Evolutionary conservation across 1,140 invertebrate species (phyloP), one percentile per base, ranked within the genome.

Genomic region (Atta cephalotes): DNA sequence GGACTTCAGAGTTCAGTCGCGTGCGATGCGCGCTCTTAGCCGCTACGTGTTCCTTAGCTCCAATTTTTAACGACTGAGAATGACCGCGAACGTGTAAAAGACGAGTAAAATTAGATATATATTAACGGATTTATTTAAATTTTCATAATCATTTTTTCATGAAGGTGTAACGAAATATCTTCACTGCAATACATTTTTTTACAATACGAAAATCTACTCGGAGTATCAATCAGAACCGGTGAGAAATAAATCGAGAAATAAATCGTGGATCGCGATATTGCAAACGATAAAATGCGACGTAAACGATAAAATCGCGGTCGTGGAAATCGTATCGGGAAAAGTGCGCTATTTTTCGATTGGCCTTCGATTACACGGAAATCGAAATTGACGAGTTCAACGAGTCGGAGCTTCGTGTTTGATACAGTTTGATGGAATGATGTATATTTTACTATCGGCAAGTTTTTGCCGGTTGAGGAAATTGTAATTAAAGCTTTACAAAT

Each of bases 1-100:
- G 85, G 79, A 89, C 81, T 89, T 92, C 35, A 39, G 35, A 7
- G 7, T 39, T 45, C 93, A 94, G 93, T 94, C 90, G 92, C 92
- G 89, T 92, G 92, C 89, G 85, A 92, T 89, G 89, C 92, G 90
- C 93, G 90, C 87, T 81, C 87, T 84, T 81, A 81, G 68, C 45
- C 66, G 86, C 58, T 28, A 31, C 76, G 25, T 21, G n/a, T n/a
- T 45, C 66, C 45, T 70, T 21, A 5, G 25, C 53, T 28, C 6
- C 25, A 21, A 25, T 45, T 25, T 39, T 18, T 9, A 0, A 0
- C 31, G 31, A 18, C 9, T 25, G 31, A 39, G 21, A 45, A 77
- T 74, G 9, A 56, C 56, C 6, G 66, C 35, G 9, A 56, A 56
- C 2, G 35, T 16, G 35, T n/a, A n/a, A 45, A 18, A 9, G 14